Evolutionary conservation across 2,113 vertebrate genomes (phyloP).

Genomic region (Apistogramma diplotaenia): DNA sequence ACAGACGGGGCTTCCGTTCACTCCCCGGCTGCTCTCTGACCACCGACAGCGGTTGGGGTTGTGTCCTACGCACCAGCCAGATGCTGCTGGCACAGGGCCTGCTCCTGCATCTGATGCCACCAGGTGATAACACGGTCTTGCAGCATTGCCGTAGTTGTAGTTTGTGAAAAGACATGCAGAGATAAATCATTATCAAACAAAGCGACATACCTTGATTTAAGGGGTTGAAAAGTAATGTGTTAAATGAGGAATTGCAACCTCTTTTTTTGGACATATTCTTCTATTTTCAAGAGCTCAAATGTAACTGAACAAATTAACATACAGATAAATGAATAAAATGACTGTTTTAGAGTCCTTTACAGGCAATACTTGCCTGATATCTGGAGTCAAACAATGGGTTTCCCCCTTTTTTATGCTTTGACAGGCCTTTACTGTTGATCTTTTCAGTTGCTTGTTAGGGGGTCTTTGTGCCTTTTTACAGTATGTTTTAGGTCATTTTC

Average conservation of each 20-base stretch:
- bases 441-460: not conserved
- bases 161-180: not conserved
- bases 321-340: not conserved
- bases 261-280: no score
- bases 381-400: not conserved
- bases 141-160: no score
- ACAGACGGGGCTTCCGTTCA: constrained; percentile 82
- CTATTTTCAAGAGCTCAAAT: not conserved
- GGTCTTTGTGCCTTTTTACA: not conserved
- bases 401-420: not conserved
- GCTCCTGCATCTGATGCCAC: constrained; percentile 80
- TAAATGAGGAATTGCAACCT: no score
- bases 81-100: constrained; percentile 88
- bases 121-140: constrained; percentile 66
- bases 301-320: not conserved
- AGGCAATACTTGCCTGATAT: not conserved
- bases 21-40: constrained; percentile 78
- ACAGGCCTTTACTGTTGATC: not conserved
- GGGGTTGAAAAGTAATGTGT: no score
- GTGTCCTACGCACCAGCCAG: constrained; percentile 87
- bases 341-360: not conserved
- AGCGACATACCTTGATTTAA: not conserved
- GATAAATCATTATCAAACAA: not conserved
- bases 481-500: not conserved
- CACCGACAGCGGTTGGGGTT: constrained; percentile 90